Base-by-base conservation (phyloP, 2,888 invertebrate species). In the Stenichneumon culpator region DNA sequence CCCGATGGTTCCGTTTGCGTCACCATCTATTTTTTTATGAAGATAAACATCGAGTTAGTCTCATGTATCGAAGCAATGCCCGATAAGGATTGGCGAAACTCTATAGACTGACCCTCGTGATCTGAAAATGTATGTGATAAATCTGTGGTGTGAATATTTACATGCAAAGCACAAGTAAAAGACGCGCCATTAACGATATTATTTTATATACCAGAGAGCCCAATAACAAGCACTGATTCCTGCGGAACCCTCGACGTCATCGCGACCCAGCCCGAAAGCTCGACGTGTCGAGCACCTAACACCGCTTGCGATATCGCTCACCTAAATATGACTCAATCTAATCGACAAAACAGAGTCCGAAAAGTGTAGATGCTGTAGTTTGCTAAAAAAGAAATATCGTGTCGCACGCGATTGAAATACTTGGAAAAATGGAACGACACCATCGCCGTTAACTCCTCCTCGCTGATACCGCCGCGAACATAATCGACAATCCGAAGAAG, bases 1-100 rank as follows among this genome's bases (percentile, higher is more conserved):
- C 95, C 95, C 85, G 96, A 73, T 67, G 85, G 94, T 88, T 96
- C 95, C 89, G 97, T 97, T 93, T 97, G 97, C 89, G 97, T 96
- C 95, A 97, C 97, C 97, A 98, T 97, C 98, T 97, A 81, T 50
- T 77, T 63, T n/a, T 72, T 44, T 67, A 11, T 57, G 9, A 50
- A 72, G 9, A 50, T n/a, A 36, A 63, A 36, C 14, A 36, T 32
- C 0, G 16, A 16, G 19, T 32, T 16, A 63, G 14, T 36, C 7
- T 5, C 6, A 32, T 7, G 22, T 22, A 22, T 57, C 25, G 11
- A 25, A 9, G 25, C 25, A 19, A 22, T 2, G 1, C 22, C 25
- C 25, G 3, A 16, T 4, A 28, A 60, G 4, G 25, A 5, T 14
- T 22, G 11, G 28, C 16, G 5, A 28, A 60, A 11, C 0, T 60